These are phyloP conservation scores for Petrolisthes cinctipes DNA, from an alignment of 2,888 invertebrate genomes.

Conservation along the genomic window DNA sequence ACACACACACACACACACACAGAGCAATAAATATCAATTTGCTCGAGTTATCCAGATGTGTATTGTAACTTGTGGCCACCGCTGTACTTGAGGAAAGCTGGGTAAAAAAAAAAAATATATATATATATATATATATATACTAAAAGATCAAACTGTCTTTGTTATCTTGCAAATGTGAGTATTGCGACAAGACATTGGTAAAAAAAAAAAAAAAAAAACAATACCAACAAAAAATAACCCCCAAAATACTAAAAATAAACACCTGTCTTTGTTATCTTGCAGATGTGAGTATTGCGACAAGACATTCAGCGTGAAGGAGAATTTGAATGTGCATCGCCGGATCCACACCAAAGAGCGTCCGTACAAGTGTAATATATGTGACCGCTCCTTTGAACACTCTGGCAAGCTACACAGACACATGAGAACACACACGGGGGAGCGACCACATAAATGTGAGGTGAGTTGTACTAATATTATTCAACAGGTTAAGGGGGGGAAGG, in stretches of 20 bases:
- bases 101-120: no score
- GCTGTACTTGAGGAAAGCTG: no score
- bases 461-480: neutral
- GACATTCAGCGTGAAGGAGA: constrained; percentile 92
- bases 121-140: no score
- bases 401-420: constrained; percentile 91
- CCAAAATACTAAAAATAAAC: neutral
- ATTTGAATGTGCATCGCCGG: constrained; percentile 86
- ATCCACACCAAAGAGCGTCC: constrained; percentile 93
- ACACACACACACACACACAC: no score
- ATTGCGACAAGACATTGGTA: constrained; percentile 86
- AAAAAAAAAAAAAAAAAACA: no score
- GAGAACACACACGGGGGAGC: constrained; percentile 90
- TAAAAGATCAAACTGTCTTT: neutral
- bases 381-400: constrained; percentile 89
- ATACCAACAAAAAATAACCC: no score
- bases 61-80: no score
- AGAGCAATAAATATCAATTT: no score
- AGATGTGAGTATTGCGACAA: constrained; percentile 93
- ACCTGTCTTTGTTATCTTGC: neutral
- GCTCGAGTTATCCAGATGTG: no score
- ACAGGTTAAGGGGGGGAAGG: no score
- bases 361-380: constrained; percentile 89
- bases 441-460: constrained; percentile 88
- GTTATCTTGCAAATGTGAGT: constrained; percentile 79